Conservation (phyloP, 2,113 vertebrate species). For the Burhinus bistriatus region DNA sequence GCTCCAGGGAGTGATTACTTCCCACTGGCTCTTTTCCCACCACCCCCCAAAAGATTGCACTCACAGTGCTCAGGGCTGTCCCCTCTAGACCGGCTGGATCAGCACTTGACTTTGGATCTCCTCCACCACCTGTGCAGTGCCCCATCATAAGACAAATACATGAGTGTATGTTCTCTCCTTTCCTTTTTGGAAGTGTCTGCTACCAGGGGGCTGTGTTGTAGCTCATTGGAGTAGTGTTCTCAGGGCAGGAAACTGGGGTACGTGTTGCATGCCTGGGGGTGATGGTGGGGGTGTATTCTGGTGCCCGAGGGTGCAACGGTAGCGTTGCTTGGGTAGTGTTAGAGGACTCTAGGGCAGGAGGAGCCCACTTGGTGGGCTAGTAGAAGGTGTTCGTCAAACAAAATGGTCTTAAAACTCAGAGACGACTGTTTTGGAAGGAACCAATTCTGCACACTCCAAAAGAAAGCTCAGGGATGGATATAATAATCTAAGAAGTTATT, state of each 20-base stretch:
- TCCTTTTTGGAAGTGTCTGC: not conserved
- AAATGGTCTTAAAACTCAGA: not conserved
- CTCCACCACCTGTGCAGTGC: too few species aligned
- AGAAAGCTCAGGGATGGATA: not conserved
- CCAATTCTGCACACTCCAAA: not conserved
- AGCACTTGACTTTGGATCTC: not conserved
- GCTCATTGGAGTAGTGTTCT: not conserved
- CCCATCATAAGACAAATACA: not conserved
- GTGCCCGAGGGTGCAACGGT: rapidly evolving
- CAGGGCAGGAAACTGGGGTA: not conserved
- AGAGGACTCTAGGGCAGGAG: not conserved
- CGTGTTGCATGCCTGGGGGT: too few species aligned
- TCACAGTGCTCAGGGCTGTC: not conserved
- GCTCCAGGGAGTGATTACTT: not conserved
- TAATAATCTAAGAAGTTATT: not conserved
- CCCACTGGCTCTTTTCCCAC: not conserved
- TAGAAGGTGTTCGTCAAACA: not conserved
- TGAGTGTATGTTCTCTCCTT: too few species aligned
- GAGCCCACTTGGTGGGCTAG: not conserved
- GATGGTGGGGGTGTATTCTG: not conserved
- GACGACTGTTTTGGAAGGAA: not conserved
- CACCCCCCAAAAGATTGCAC: too few species aligned
- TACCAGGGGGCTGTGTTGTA: not conserved
- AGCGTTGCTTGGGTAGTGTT: not conserved
- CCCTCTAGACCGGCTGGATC: not conserved